These are phyloP conservation scores for Jaculus jaculus DNA, from an alignment of 2,113 vertebrate species.

Conservation along the genomic window DNA sequence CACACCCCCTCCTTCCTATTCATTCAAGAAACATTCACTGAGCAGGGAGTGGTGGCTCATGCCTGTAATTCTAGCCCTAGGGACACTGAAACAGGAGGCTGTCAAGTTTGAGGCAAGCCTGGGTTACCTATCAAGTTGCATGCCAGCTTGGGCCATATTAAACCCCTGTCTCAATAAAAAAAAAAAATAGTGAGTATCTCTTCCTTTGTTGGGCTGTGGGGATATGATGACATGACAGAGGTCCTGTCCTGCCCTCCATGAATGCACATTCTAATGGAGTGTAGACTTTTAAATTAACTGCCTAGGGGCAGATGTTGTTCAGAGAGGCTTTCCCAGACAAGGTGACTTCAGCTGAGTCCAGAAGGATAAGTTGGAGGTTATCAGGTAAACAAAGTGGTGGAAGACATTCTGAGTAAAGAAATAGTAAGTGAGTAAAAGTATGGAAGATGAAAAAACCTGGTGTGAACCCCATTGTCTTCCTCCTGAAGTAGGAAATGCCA, in stretches of 20 bases:
- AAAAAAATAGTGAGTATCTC: background rate
- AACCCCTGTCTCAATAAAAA: background rate
- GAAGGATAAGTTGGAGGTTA: background rate
- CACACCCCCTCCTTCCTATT: background rate
- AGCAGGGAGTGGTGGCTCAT: background rate
- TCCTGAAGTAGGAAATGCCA: constrained; percentile 18
- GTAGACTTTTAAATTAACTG: constrained; percentile 2
- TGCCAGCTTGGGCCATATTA: background rate
- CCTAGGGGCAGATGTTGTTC: background rate
- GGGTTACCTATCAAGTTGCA: background rate
- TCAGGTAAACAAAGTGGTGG: background rate
- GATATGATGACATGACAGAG: background rate
- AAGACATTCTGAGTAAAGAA: constrained; percentile 31
- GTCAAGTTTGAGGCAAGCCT: background rate
- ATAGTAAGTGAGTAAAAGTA: background rate
- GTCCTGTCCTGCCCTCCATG: background rate
- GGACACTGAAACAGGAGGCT: background rate
- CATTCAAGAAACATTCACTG: background rate
- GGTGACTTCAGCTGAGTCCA: constrained; percentile 16
- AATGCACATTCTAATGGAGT: background rate
- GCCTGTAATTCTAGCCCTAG: background rate
- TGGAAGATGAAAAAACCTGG: background rate
- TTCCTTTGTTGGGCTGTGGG: background rate
- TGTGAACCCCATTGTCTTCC: background rate
- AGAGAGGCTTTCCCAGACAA: constrained; percentile 9